Percentiles rank a stretch among this genome's conserved stretches.
These are phyloP conservation scores for Eupeodes luniger DNA, from an alignment of 2,888 invertebrate genomes.

Conservation along the genomic window DNA sequence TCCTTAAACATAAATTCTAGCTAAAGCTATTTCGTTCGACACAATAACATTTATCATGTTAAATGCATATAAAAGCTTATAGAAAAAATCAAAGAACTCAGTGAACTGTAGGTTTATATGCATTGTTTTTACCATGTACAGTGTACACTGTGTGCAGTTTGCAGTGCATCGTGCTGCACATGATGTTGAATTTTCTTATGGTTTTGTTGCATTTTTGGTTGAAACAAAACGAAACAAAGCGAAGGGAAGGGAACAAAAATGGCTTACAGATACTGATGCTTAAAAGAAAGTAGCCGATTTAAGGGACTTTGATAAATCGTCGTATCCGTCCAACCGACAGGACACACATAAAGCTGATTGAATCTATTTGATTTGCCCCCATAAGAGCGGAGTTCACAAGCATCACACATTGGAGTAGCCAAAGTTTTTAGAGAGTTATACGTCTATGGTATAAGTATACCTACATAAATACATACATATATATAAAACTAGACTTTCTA, in stretches of 20 bases:
- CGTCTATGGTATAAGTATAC: not conserved
- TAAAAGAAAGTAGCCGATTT: constrained; percentile 31
- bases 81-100: constrained; percentile 29
- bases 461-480: too few species aligned
- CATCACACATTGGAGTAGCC: constrained; percentile 2
- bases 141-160: too few species aligned
- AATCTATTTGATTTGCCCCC: constrained; percentile 33
- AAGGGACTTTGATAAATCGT: constrained; percentile 33
- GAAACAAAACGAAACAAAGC: too few species aligned
- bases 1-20: constrained; percentile 21
- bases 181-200: not conserved
- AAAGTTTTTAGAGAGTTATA: not conserved
- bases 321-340: constrained; percentile 12
- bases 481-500: too few species aligned
- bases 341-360: constrained; percentile 27
- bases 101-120: constrained; percentile 35
- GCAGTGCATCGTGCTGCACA: constrained; percentile 6
- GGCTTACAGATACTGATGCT: not conserved
- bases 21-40: constrained; percentile 21
- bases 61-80: constrained; percentile 14
- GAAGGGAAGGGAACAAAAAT: not conserved
- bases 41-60: constrained; percentile 42
- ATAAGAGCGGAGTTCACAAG: not conserved
- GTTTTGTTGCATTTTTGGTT: not conserved
- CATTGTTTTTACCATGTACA: constrained; percentile 17